Evolutionary conservation across 2,888 invertebrate genomes (phyloP).

Genomic region (Dasysyrphus tricinctus): DNA sequence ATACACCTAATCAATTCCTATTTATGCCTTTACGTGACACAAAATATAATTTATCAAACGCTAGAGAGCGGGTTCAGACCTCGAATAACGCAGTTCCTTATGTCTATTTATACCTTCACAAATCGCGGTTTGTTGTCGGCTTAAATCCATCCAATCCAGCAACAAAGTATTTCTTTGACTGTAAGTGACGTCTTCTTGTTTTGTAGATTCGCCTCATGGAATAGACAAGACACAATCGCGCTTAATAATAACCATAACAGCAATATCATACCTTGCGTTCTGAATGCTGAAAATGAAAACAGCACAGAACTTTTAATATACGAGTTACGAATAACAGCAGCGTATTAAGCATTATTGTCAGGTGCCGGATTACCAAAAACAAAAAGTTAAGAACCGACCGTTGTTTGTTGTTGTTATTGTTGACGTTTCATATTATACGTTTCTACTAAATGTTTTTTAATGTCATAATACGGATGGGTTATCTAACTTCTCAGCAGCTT

Average conservation of each 20-base stretch:
- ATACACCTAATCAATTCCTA: slow-evolving; percentile 63
- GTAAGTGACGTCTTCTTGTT: slow-evolving; percentile 40
- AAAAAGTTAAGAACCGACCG: slow-evolving; percentile 21
- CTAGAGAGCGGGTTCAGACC: slow-evolving; percentile 42
- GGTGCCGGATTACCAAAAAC: slow-evolving; percentile 67
- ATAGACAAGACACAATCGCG: slow-evolving; percentile 11
- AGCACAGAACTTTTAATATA: slow-evolving; percentile 14
- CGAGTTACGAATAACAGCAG: neutral
- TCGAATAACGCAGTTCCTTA: slow-evolving; percentile 61
- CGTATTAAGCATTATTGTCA: slow-evolving; percentile 69
- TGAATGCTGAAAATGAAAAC: slow-evolving; percentile 21
- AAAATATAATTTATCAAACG: slow-evolving; percentile 72
- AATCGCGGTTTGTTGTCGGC: slow-evolving; percentile 50
- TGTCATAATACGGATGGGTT: slow-evolving; percentile 60
- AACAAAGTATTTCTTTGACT: slow-evolving; percentile 28
- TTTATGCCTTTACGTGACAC: slow-evolving; percentile 70
- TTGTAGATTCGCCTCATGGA: slow-evolving; percentile 50
- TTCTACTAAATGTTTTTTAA: slow-evolving; percentile 28
- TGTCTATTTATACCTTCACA: slow-evolving; percentile 53
- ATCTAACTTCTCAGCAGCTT: slow-evolving; percentile 32
- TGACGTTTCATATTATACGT: slow-evolving; percentile 18
- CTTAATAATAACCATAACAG: slow-evolving; percentile 52
- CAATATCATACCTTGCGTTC: slow-evolving; percentile 35
- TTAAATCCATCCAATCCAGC: slow-evolving; percentile 30
- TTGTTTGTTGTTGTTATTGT: slow-evolving; percentile 15